Conservation (phyloP, 2,797 vertebrate species). For the Spea hammondii region DNA sequence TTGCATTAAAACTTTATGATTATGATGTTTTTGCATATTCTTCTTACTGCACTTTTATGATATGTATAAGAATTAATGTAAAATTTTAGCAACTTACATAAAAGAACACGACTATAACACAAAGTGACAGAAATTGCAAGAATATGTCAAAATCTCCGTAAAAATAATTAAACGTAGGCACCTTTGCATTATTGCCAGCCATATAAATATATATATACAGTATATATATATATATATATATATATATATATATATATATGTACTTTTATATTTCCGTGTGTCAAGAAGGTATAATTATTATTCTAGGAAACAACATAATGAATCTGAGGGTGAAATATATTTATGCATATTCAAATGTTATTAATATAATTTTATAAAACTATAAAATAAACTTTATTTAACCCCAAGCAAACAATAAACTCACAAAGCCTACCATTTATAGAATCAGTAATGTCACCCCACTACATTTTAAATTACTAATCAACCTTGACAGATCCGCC, state of each 20-base stretch:
- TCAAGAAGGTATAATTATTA: background rate
- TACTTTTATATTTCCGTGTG: background rate
- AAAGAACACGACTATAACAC: background rate
- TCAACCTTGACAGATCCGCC: too few relatives aligned
- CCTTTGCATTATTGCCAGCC: background rate
- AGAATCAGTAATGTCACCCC: too few relatives aligned
- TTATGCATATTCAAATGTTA: too few relatives aligned
- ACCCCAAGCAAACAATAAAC: too few relatives aligned
- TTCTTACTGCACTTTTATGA: background rate
- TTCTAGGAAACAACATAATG: background rate
- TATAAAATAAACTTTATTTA: too few relatives aligned
- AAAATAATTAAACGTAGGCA: conserved; percentile 3
- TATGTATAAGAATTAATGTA: conserved; percentile 2
- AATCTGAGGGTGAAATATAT: too few relatives aligned
- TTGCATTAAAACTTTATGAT: conserved; percentile 6
- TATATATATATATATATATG: background rate
- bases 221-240: too few relatives aligned
- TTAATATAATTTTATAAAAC: too few relatives aligned
- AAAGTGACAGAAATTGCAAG: conserved; percentile 10
- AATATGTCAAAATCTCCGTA: conserved; percentile 4
- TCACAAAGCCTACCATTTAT: too few relatives aligned
- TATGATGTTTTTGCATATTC: conserved; percentile 1
- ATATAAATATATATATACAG: too few relatives aligned
- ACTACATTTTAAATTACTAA: too few relatives aligned
- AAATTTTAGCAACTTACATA: background rate